Evolutionary conservation across 2,888 invertebrate species (phyloP).

Genomic region (Calameuta filiformis): DNA sequence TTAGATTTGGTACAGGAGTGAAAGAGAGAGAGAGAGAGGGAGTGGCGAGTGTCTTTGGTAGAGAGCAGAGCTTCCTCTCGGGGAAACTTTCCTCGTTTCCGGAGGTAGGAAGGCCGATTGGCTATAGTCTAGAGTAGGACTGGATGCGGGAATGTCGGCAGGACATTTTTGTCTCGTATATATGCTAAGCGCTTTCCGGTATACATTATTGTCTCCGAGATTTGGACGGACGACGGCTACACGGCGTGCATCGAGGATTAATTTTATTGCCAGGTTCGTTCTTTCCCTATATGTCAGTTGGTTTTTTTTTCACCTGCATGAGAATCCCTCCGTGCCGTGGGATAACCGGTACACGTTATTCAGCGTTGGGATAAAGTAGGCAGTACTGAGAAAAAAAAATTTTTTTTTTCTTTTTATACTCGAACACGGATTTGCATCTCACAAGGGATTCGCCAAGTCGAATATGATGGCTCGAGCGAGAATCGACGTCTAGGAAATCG

Average conservation of each 20-base stretch:
- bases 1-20: not conserved
- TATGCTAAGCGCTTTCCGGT: conserved; percentile 50
- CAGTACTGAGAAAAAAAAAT: not conserved
- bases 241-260: conserved; percentile 12
- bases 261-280: not conserved
- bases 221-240: conserved; percentile 1
- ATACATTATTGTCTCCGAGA: not conserved
- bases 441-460: conserved; percentile 27
- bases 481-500: conserved; percentile 33
- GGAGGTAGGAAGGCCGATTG: not conserved
- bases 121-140: not conserved
- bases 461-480: conserved; percentile 24
- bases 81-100: not conserved
- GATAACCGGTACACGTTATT: conserved; percentile 7
- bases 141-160: conserved; percentile 12
- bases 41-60: not conserved
- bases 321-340: not conserved
- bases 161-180: conserved; percentile 58
- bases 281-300: not conserved
- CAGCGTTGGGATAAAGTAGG: conserved; percentile 2
- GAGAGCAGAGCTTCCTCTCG: not conserved
- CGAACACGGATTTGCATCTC: not conserved
- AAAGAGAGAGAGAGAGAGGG: too few species aligned
- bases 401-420: not conserved
- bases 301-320: not conserved